Conservation (phyloP, 2,797 vertebrate genomes). For the Sebastes steindachneri region DNA sequence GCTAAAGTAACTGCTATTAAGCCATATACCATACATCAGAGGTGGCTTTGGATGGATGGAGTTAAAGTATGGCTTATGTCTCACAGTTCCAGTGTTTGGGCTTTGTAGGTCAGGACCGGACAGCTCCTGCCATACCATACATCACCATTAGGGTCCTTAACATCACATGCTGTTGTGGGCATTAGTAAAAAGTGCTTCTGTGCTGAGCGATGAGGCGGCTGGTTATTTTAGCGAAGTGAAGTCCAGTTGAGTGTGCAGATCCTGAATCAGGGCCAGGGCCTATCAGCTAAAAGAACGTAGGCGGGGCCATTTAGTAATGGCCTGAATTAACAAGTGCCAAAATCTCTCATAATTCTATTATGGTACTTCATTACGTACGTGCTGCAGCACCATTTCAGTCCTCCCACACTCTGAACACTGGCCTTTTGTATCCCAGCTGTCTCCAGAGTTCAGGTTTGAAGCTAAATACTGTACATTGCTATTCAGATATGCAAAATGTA, state of each 20-base stretch:
- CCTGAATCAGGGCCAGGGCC: slow-evolving; percentile 59
- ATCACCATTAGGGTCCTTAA: slow-evolving; percentile 48
- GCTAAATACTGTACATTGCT: slow-evolving; percentile 19
- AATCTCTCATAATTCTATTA: slow-evolving; percentile 75
- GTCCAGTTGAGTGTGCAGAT: slow-evolving; percentile 68
- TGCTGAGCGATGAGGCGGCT: slow-evolving; percentile 31
- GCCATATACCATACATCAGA: not conserved
- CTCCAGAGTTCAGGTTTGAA: slow-evolving; percentile 30
- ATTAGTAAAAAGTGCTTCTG: slow-evolving; percentile 32
- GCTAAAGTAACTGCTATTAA: not conserved
- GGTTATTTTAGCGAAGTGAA: slow-evolving; percentile 52
- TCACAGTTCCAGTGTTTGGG: not conserved
- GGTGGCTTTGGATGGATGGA: not conserved
- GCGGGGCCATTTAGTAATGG: slow-evolving; percentile 68
- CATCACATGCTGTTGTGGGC: slow-evolving; percentile 37
- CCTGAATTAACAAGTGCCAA: slow-evolving; percentile 73
- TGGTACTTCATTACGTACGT: slow-evolving; percentile 65
- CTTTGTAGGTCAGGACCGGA: slow-evolving; percentile 3
- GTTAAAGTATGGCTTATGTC: not conserved
- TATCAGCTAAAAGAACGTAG: slow-evolving; percentile 65
- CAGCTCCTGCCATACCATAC: not conserved
- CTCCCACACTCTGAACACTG: slow-evolving; percentile 64
- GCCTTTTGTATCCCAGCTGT: slow-evolving; percentile 58
- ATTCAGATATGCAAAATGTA: slow-evolving; percentile 19
- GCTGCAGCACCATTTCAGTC: slow-evolving; percentile 53